phyloP scores from a whole-genome alignment of 2,888 invertebrate species.

The Morpho deidamia region DNA sequence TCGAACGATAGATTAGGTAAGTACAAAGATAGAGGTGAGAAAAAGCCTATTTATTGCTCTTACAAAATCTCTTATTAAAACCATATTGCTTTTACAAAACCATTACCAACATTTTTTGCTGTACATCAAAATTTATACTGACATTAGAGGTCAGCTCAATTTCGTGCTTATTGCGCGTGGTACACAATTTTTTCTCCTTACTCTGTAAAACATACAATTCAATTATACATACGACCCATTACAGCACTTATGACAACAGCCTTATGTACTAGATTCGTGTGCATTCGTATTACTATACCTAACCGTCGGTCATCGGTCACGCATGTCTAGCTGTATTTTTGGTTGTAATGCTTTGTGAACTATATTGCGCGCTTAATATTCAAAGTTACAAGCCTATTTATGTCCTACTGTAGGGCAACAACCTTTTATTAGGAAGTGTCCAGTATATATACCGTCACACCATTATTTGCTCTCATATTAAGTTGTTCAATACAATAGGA shows the following conservation, averaged over 20 bases:
- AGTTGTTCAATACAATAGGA: too few relatives aligned
- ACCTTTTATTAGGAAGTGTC: background rate
- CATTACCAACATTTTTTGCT: background rate
- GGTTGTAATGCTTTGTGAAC: constrained; percentile 14
- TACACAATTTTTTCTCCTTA: constrained; percentile 18
- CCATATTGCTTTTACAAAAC: too few relatives aligned
- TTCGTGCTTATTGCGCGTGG: constrained; percentile 16
- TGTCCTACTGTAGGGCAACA: background rate
- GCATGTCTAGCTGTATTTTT: constrained; percentile 12
- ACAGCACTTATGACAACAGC: background rate
- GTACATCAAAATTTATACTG: constrained; percentile 7
- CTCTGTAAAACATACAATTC: constrained; percentile 1
- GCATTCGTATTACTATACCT: background rate
- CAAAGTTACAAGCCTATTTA: background rate
- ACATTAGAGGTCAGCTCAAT: constrained; percentile 18
- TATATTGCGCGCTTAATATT: constrained; percentile 18
- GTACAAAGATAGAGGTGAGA: too few relatives aligned
- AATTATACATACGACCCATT: background rate
- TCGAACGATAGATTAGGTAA: too few relatives aligned
- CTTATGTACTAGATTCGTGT: constrained; percentile 5
- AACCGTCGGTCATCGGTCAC: constrained; percentile 19
- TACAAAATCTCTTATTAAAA: too few relatives aligned
- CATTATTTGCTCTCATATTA: background rate
- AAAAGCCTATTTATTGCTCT: too few relatives aligned
- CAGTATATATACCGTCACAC: background rate